phyloP scores from a whole-genome alignment of 2,113 vertebrate species.

The Ammospiza caudacuta region DNA sequence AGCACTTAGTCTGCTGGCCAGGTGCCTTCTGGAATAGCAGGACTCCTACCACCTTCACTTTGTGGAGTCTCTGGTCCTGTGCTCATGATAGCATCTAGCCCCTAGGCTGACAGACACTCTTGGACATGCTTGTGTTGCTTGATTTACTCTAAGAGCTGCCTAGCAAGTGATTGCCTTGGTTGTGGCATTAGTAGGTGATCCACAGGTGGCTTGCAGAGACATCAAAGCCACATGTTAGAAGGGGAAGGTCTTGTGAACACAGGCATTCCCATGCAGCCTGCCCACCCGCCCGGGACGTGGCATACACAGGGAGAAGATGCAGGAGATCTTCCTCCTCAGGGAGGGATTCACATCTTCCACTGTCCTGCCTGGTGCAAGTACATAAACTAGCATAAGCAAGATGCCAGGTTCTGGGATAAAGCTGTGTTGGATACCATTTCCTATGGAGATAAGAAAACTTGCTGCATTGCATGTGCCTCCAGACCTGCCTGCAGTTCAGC shows the following conservation, averaged over 20 bases:
- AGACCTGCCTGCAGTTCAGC: background rate
- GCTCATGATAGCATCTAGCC: background rate
- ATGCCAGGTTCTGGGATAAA: background rate
- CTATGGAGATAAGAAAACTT: background rate
- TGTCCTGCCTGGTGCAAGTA: background rate
- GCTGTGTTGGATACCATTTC: background rate
- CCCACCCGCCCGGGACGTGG: background rate
- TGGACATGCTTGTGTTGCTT: background rate
- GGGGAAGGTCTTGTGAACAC: background rate
- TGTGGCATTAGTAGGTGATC: background rate
- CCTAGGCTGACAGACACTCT: background rate
- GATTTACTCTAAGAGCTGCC: background rate
- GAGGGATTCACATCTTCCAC: background rate
- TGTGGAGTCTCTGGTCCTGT: accelerated
- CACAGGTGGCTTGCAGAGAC: background rate
- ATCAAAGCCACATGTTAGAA: background rate
- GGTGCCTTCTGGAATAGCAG: background rate
- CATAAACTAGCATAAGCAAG: background rate
- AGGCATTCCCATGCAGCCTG: background rate
- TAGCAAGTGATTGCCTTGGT: background rate
- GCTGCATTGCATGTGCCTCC: background rate
- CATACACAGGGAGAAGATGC: accelerated
- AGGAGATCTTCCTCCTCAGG: background rate
- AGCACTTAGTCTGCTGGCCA: background rate
- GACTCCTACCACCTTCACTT: background rate